Conservation (phyloP, 2,113 vertebrate genomes). For the Castor canadensis region DNA sequence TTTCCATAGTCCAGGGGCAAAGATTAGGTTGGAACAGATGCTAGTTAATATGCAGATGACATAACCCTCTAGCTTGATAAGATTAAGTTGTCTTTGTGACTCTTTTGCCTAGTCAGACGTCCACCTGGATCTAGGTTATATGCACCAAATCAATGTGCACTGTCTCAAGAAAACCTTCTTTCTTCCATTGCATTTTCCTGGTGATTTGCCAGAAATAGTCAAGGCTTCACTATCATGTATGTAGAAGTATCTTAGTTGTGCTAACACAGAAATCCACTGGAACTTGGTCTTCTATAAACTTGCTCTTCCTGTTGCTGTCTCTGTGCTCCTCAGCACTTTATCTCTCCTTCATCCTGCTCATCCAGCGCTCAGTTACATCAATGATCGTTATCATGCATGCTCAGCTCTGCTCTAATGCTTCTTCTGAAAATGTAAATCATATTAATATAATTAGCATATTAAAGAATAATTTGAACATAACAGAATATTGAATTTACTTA, state of each 20-base stretch:
- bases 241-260: background rate
- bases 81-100: background rate
- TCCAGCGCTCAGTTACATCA: background rate
- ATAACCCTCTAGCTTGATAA: background rate
- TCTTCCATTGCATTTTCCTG: background rate
- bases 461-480: constrained; percentile 1
- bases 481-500: background rate
- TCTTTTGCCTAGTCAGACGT: background rate
- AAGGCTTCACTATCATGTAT: background rate
- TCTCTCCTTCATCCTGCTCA: background rate
- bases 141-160: background rate
- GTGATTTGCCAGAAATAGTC: background rate
- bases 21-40: background rate
- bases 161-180: background rate
- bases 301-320: background rate
- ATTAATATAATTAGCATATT: background rate
- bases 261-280: background rate
- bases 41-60: background rate
- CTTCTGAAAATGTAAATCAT: background rate
- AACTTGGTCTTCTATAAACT: background rate
- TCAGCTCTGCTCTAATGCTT: background rate
- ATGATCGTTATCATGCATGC: background rate
- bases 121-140: background rate
- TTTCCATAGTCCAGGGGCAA: background rate
- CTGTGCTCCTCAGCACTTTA: background rate